A percentile compares a stretch with the other conserved stretches of the same genome.
These are phyloP conservation scores for Psettodes erumei DNA, from an alignment of 2,113 vertebrate genomes.

Conservation along the genomic window DNA sequence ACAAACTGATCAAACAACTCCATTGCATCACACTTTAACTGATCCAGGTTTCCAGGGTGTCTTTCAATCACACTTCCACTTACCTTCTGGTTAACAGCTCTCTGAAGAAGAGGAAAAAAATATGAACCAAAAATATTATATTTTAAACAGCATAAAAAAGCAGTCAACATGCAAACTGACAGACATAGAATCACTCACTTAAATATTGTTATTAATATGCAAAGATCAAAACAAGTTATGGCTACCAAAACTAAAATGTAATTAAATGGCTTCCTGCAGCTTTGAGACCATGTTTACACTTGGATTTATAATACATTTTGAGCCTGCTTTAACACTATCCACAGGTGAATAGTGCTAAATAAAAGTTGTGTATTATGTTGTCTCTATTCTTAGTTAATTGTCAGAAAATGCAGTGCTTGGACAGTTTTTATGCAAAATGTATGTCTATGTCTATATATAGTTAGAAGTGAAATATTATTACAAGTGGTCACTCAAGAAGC, in stretches of 20 bases:
- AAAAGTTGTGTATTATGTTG: background rate
- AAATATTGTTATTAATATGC: too few relatives aligned
- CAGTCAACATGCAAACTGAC: constrained; percentile 2
- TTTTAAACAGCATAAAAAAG: too few relatives aligned
- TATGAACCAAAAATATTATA: background rate
- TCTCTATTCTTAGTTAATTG: background rate
- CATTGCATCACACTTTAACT: constrained; percentile 29
- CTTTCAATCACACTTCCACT: constrained; percentile 31
- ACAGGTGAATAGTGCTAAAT: background rate
- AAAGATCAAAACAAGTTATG: too few relatives aligned
- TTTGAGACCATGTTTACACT: too few relatives aligned
- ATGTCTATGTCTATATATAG: background rate
- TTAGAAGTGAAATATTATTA: background rate
- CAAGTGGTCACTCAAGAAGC: background rate
- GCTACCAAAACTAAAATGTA: too few relatives aligned
- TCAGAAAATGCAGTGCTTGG: background rate
- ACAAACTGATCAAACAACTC: constrained; percentile 39
- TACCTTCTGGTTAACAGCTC: constrained; percentile 46
- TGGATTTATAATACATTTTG: too few relatives aligned
- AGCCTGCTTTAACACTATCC: too few relatives aligned
- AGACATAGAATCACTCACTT: background rate
- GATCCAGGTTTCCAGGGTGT: constrained; percentile 40
- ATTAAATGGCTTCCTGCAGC: too few relatives aligned
- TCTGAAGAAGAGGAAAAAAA: constrained; percentile 23
- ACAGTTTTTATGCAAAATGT: background rate